Percentiles rank a stretch among this genome's conserved stretches.
These are phyloP conservation scores for Laticauda laticaudata DNA, from an alignment of 2,113 vertebrate species.

Conservation along the genomic window DNA sequence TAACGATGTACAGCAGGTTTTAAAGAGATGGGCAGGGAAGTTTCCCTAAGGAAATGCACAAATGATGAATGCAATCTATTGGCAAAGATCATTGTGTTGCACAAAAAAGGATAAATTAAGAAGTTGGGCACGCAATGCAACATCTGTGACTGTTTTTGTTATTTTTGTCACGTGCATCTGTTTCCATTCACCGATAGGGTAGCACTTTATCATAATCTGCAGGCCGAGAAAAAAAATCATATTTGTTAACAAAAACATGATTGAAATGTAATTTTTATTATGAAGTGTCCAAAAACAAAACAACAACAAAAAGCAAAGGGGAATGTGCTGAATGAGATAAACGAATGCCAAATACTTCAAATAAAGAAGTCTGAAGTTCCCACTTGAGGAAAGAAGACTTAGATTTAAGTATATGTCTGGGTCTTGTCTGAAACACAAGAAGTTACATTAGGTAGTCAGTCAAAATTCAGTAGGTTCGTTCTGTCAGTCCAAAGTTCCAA, in stretches of 20 bases:
- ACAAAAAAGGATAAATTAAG: conserved; percentile 71
- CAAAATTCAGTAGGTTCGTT: neutral
- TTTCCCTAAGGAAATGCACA: conserved; percentile 45
- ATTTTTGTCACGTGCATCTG: conserved; percentile 68
- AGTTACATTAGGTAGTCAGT: conserved; percentile 13
- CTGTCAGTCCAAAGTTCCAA: neutral
- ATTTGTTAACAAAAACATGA: conserved; percentile 52
- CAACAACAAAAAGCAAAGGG: conserved; percentile 31
- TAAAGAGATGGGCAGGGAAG: conserved; percentile 10
- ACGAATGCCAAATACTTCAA: conserved; percentile 41
- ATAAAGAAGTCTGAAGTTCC: conserved; percentile 40
- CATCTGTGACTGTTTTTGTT: conserved; percentile 73
- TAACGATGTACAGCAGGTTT: conserved; percentile 6
- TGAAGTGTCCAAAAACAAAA: conserved; percentile 52
- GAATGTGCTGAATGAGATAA: conserved; percentile 29
- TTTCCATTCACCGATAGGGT: conserved; percentile 69
- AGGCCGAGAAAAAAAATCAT: conserved; percentile 50
- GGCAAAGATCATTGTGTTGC: conserved; percentile 47
- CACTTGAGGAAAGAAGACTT: conserved; percentile 23
- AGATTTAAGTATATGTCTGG: conserved; percentile 10
- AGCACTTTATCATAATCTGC: conserved; percentile 70
- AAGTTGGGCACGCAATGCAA: conserved; percentile 64
- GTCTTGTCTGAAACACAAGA: conserved; percentile 25
- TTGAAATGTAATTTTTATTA: conserved; percentile 49
- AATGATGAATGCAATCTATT: conserved; percentile 54